Conservation (phyloP, 1,140 invertebrate species). For the Microplitis mediator region DNA sequence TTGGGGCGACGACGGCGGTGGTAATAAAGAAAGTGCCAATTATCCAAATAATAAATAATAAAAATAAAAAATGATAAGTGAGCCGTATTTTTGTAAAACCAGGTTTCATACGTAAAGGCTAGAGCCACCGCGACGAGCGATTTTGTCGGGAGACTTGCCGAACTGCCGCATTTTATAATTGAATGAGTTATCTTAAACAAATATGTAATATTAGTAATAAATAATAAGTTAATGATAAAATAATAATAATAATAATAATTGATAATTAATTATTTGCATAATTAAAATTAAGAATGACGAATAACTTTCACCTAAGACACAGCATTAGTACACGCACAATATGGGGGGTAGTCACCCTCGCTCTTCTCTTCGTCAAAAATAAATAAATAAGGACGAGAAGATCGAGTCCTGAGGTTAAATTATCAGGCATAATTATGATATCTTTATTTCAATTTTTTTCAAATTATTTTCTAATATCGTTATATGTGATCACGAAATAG, state of each 20-base stretch:
- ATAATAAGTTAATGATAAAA: slow-evolving; percentile 10
- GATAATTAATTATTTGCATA: slow-evolving; percentile 17
- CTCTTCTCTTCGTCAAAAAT: slow-evolving; percentile 11
- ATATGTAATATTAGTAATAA: slow-evolving; percentile 14
- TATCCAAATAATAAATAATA: slow-evolving; percentile 41
- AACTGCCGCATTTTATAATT: slow-evolving; percentile 60
- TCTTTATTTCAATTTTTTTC: too few species aligned
- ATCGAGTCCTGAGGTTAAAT: too few species aligned
- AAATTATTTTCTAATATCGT: too few species aligned
- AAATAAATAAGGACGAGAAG: slow-evolving; percentile 3
- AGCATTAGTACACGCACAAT: slow-evolving; percentile 26
- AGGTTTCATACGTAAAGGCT: slow-evolving; percentile 4
- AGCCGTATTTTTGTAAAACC: slow-evolving; percentile 62
- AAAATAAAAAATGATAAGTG: slow-evolving; percentile 44
- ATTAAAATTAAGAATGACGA: slow-evolving; percentile 9
- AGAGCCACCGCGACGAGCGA: slow-evolving; percentile 17
- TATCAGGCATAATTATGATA: too few species aligned
- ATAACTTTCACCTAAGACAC: slow-evolving; percentile 4
- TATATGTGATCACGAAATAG: too few species aligned
- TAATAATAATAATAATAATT: neutral
- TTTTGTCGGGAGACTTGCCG: slow-evolving; percentile 34
- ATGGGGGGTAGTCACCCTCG: slow-evolving; percentile 1
- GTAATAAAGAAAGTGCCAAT: slow-evolving; percentile 59
- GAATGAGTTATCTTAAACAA: slow-evolving; percentile 19
- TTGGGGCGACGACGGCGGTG: neutral